A percentile compares a stretch with the other conserved stretches of the same genome.
Conservation (phyloP, 2,113 vertebrate species). For the Pseudolaguvia tuberculata region DNA sequence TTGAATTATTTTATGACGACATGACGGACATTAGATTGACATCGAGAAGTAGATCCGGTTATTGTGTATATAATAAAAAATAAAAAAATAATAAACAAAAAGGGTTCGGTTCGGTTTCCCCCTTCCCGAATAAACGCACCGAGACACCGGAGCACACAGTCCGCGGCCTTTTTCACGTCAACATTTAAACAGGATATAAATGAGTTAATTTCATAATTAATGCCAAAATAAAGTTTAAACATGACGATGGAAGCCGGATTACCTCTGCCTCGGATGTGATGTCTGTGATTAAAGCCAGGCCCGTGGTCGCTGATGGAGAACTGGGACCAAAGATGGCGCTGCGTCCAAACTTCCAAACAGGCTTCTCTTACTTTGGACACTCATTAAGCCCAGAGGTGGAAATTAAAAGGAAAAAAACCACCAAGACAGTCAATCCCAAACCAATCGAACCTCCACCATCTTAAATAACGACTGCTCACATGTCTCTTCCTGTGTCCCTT, state of each 20-base stretch:
- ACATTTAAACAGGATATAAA: no score
- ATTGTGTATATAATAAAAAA: background rate
- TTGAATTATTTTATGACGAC: background rate
- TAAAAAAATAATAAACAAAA: no score
- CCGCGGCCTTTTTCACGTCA: background rate
- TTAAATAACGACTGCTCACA: conserved; percentile 51
- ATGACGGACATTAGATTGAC: background rate
- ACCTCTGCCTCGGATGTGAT: conserved; percentile 85
- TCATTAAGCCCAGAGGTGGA: conserved; percentile 81
- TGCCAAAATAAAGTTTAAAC: background rate
- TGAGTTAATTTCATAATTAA: no score
- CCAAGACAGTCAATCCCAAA: conserved; percentile 52
- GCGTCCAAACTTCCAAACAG: conserved; percentile 93
- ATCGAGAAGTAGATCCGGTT: background rate
- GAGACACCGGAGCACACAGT: background rate
- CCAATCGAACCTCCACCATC: conserved; percentile 50
- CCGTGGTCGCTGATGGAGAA: conserved; percentile 85
- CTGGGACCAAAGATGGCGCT: conserved; percentile 96
- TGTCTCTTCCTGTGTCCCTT: conserved; percentile 15
- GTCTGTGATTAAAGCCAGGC: conserved; percentile 79
- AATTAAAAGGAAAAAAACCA: conserved; percentile 60
- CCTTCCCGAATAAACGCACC: background rate
- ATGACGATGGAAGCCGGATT: conserved; percentile 40
- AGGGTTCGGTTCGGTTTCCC: no score
- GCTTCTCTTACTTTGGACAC: conserved; percentile 95